Evolutionary conservation across 2,888 invertebrate genomes (phyloP), one percentile per base, ranked within the genome.

Genomic region (Apeira syringaria): DNA sequence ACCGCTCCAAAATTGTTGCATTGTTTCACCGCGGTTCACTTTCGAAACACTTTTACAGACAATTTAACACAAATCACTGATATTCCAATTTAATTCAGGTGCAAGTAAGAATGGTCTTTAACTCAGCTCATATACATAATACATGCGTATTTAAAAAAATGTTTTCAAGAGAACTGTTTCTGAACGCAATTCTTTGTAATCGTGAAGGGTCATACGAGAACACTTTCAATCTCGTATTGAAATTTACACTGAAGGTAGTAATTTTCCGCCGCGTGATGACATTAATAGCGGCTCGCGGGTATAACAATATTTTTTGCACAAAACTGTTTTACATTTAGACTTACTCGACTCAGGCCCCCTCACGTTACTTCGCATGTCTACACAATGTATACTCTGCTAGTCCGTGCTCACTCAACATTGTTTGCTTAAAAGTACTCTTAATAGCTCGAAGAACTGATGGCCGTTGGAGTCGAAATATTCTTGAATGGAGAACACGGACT

Each of bases 221-320:
- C 70, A 77, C 79, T 80, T 79, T 83, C 74, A 75, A 80, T 83
- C 61, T 76, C 60, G 60, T 68, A 82, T 85, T 82, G 71, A 84
- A 81, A 83, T 84, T 80, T 78, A 78, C 75, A 79, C 77, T 78
- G 78, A 81, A 82, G 79, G 72, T 74, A 78, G 78, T 74, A 80
- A 89, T 89, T 87, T 88, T 87, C 80, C 83, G 84, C 69, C 53
- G 64, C 59, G 64, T 82, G 86, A 80, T 77, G 79, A 80, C 79
- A 83, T 78, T 88, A 88, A 88, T 83, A 72, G 77, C 67, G 48
- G 56, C 60, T 67, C 60, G 64, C 57, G 59, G 56, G 68, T 64
- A 69, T 65, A 76, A 75, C 65, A 72, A 71, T 77, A 67, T 76
- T 79, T 80, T 80, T 81, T 75, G 72, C 73, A 75, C 72, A 66